Evolutionary conservation across 2,888 invertebrate species (phyloP), one percentile per base, ranked within the genome.

Genomic region (Cantharis flavilabris): DNA sequence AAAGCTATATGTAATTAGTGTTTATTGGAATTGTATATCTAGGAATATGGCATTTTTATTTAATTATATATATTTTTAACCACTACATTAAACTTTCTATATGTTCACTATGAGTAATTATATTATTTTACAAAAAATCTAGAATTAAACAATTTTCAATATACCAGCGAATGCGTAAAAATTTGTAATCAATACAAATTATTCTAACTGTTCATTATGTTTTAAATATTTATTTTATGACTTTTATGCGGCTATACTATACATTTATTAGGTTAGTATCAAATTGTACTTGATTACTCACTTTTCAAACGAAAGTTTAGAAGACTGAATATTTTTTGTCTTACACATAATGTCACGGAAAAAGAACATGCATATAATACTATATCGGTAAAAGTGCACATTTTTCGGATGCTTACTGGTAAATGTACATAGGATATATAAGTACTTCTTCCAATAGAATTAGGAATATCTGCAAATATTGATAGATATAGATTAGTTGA

Each of bases 21-120:
- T 86, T 86, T 85, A 85, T 83, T 82, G 81, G 84, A 85, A 86
- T 86, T 86, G 84, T 82, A 83, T 71, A 62, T 84, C 82, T 82
- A 82, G 79, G 81, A 78, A 82, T 83, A 79, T 77, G 81, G 77
- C 77, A 80, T 82, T 80, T 80, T 80, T 76, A 76, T 78, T 74
- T 76, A 72, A 72, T 77, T 77, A 72, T 62, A 74, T 26, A 30
- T 70, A 64, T 74, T 72, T 62, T 49, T 72, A 69, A 72, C 72
- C 70, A 70, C 72, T n/a, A 65, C 64, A 69, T 77, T 76, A 76
- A 74, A 74, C 69, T 75, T 77, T 77, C 71, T 71, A 73, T 67
- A 67, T 49, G 49, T 49, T 49, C 49, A 49, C 49, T 49, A 49
- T n/a, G n/a, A 49, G 49, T 49, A 49, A 49, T 49, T 49, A 49